Evolutionary conservation across 2,113 vertebrate species (phyloP), one percentile per base, ranked within the genome.

Genomic region (Archilochus colubris): DNA sequence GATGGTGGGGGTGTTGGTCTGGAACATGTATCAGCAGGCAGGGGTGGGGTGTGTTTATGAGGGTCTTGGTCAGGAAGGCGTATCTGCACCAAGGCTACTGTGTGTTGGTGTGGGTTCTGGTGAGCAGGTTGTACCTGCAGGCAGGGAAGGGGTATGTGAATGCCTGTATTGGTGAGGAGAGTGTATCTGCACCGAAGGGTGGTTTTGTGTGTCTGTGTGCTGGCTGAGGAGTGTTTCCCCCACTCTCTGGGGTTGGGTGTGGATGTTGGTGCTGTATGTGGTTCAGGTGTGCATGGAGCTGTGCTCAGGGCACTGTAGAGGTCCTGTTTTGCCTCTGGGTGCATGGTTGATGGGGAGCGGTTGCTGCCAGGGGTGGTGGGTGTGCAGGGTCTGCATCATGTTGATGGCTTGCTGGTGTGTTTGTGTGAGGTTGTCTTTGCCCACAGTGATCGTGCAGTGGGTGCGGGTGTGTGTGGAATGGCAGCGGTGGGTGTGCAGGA

Each of bases 281-380:
- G 43, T 19, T 82, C 44, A 28, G 63, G 88, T 58, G 69, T 72
- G 33, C 75, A 16, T 33, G 48, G 54, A 61, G 69, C 15, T 33
- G 72, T 2, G 3, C 77, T 27, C 16, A 19, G 21, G 58, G 33
- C 9, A 9, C 54, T n/a, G 69, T 7, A 4, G 20, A 27, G 75
- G 8, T 9, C n/a, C 0, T 0, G n/a, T 36, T 75, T n/a, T 76
- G n/a, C 22, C 19, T 55, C 46, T 1, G 8, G 46, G 30, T 17
- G 15, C 31, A 25, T 64, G 58, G 58, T 24, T 23, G 63, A 22
- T 15, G 51, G 44, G 36, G 44, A 33, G 62, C 5, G 4, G 18
- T 46, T 18, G 53, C 44, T 18, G 33, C 18, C 57, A 5, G 11
- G 51, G 59, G 4, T 7, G 62, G 25, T 54, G 40, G 28, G 16